Evolutionary conservation across 1,140 invertebrate genomes (phyloP).

Genomic region (Globodera rostochiensis): DNA sequence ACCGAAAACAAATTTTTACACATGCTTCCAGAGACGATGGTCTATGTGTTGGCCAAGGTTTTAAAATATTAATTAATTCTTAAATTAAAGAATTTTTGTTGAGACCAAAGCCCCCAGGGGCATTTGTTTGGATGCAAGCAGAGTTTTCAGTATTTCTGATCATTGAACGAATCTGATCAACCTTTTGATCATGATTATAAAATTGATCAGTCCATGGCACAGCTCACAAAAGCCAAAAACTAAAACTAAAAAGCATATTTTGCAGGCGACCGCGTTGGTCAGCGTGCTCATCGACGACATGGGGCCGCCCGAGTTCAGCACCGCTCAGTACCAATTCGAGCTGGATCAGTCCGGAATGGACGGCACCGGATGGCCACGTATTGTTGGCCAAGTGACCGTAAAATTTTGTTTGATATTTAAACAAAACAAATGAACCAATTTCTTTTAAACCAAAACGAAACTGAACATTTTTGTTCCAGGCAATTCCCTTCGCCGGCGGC

Average conservation of each 20-base stretch:
- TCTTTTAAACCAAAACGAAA: too few species aligned
- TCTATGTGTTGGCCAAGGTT: slow-evolving; percentile 38
- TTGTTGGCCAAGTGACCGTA: slow-evolving; percentile 11
- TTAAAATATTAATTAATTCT: neutral
- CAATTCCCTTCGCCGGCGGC: neutral
- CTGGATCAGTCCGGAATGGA: slow-evolving; percentile 39
- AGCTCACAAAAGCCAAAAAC: neutral
- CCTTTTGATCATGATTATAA: too few species aligned
- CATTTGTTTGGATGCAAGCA: too few species aligned
- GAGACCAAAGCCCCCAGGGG: too few species aligned
- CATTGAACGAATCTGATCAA: too few species aligned
- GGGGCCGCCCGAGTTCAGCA: slow-evolving; percentile 13
- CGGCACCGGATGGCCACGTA: neutral
- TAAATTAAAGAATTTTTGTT: too few species aligned
- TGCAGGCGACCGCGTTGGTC: slow-evolving; percentile 53
- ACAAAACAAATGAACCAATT: neutral
- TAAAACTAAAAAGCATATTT: neutral
- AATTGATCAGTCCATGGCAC: too few species aligned
- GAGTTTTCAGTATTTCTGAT: too few species aligned
- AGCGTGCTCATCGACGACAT: slow-evolving; percentile 54
- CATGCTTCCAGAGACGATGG: slow-evolving; percentile 33
- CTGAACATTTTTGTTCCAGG: neutral
- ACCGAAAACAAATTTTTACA: neutral
- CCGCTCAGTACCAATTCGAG: slow-evolving; percentile 32
- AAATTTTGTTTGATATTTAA: slow-evolving; percentile 1